phyloP scores from a whole-genome alignment of 2,113 vertebrate genomes.

The Siniperca chuatsi region DNA sequence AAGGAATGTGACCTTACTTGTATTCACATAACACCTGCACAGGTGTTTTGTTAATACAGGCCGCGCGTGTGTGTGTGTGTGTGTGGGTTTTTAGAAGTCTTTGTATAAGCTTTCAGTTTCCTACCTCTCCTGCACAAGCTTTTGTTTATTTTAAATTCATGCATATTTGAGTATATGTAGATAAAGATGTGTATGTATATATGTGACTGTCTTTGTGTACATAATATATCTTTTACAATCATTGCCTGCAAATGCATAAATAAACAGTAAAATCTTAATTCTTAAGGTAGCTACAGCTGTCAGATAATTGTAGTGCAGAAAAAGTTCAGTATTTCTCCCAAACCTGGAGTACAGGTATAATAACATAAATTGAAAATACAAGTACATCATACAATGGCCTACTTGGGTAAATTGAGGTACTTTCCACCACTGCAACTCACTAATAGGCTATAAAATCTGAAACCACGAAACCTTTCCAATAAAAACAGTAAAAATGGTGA shows the following conservation, averaged over 20 bases:
- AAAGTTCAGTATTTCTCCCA: no score
- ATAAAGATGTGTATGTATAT: not conserved
- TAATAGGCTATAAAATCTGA: no score
- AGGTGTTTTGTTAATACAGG: not conserved
- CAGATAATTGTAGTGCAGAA: no score
- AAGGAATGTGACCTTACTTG: conserved; percentile 72
- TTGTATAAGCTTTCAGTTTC: no score
- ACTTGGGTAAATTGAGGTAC: no score
- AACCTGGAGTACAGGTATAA: no score
- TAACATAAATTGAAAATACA: no score
- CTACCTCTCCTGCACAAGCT: not conserved
- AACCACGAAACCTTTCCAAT: no score
- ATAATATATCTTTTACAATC: not conserved
- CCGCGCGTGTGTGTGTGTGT: not conserved
- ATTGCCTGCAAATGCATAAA: not conserved
- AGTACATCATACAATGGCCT: no score
- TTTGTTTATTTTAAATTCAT: not conserved
- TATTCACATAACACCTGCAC: conserved; percentile 45
- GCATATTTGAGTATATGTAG: not conserved
- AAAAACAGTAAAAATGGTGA: not conserved
- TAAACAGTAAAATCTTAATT: no score
- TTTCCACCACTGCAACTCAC: no score
- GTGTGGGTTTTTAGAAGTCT: not conserved
- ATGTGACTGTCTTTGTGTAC: not conserved
- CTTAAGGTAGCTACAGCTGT: no score